A percentile compares a stretch with the other conserved stretches of the same genome.
Evolutionary conservation across 2,888 invertebrate species (phyloP).

Genomic region (Orthosia cruda): DNA sequence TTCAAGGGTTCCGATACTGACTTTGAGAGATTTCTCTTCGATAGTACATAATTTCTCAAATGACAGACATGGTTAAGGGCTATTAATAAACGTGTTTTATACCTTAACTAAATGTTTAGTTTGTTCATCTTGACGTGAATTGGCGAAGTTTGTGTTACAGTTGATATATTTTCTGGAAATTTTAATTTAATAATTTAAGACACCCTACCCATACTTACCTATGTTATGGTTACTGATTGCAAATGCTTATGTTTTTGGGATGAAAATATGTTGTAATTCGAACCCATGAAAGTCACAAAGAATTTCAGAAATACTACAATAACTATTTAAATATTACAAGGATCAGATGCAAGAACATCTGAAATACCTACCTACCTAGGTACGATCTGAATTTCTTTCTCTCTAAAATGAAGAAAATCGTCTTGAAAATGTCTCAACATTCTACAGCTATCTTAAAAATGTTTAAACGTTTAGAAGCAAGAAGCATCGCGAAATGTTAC

Average conservation of each 20-base stretch:
- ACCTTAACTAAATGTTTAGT: neutral
- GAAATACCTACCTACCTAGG: neutral
- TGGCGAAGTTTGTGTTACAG: neutral
- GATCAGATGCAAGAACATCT: conserved; percentile 1
- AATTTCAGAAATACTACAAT: neutral
- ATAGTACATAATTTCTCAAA: conserved; percentile 42
- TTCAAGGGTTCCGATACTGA: conserved; percentile 70
- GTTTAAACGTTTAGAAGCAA: conserved; percentile 26
- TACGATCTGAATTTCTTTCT: neutral
- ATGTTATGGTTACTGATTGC: neutral
- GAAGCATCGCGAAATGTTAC: conserved; percentile 1
- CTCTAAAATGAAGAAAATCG: conserved; percentile 13
- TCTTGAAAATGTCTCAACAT: conserved; percentile 7
- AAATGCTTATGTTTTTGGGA: neutral
- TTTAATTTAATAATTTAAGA: neutral
- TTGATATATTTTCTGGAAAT: neutral
- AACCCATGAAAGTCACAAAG: neutral
- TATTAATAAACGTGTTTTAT: conserved; percentile 21
- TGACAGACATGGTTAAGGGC: conserved; percentile 9
- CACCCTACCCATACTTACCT: neutral
- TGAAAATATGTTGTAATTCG: neutral
- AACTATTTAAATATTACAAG: neutral
- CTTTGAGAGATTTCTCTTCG: conserved; percentile 39
- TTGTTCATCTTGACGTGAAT: neutral
- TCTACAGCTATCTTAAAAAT: conserved; percentile 30